These are phyloP conservation scores for Leucoraja erinaceus DNA, from an alignment of 2,113 vertebrate species.

Conservation along the genomic window DNA sequence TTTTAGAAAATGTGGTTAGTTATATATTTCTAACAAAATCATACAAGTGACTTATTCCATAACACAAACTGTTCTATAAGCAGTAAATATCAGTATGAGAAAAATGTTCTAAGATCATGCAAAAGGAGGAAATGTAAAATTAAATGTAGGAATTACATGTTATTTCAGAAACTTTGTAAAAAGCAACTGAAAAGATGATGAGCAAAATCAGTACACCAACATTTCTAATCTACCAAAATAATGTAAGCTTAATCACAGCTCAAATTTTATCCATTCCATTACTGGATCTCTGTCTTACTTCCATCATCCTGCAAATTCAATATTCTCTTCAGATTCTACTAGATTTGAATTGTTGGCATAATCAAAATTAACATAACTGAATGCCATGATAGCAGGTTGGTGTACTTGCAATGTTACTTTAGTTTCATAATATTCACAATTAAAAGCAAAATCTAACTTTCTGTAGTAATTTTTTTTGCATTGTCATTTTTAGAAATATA, in stretches of 20 bases:
- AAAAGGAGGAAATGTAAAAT: not conserved
- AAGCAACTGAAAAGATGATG: not conserved
- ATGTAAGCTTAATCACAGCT: not conserved
- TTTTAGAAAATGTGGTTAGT: not conserved
- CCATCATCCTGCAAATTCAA: not conserved
- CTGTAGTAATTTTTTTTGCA: too few relatives aligned
- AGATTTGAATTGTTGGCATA: not conserved
- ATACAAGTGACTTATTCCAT: not conserved
- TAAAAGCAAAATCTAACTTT: not conserved
- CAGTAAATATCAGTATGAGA: not conserved
- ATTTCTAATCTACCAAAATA: not conserved
- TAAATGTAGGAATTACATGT: not conserved
- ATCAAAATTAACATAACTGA: not conserved
- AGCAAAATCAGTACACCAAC: not conserved
- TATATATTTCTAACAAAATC: not conserved
- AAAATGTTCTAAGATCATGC: not conserved
- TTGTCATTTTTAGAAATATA: too few relatives aligned
- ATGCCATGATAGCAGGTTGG: not conserved
- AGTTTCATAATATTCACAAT: not conserved
- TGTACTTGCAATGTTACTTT: not conserved
- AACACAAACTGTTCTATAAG: not conserved
- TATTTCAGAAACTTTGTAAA: not conserved
- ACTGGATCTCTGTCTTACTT: not conserved
- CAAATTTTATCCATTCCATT: not conserved
- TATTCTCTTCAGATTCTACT: not conserved